Evolutionary conservation across 2,888 invertebrate genomes (phyloP).

Genomic region (Noctua janthina): DNA sequence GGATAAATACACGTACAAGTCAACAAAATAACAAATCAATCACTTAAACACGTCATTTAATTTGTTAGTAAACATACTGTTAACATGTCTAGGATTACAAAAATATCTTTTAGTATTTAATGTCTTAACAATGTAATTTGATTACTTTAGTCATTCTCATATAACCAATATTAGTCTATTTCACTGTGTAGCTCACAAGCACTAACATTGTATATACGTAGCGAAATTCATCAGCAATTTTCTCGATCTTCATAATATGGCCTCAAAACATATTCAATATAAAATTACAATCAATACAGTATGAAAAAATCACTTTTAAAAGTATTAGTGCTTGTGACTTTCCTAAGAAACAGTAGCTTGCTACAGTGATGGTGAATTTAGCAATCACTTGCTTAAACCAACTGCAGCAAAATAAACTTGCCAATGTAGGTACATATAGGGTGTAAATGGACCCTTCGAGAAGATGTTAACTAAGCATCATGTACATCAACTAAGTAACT

Average conservation of each 20-base stretch:
- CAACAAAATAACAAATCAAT: background rate
- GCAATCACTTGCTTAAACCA: background rate
- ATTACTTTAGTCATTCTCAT: background rate
- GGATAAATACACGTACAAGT: background rate
- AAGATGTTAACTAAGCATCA: too few species aligned
- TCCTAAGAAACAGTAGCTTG: background rate
- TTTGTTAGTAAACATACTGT: background rate
- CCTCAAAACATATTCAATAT: background rate
- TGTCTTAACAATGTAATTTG: background rate
- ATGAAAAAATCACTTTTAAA: background rate
- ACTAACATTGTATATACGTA: background rate
- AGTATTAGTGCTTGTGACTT: background rate
- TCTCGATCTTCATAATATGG: background rate
- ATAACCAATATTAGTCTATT: background rate
- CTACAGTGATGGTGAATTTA: background rate
- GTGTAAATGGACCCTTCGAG: too few species aligned
- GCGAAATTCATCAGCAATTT: background rate
- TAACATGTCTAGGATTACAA: slow-evolving; percentile 3
- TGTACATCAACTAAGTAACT: too few species aligned
- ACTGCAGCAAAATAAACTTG: too few species aligned
- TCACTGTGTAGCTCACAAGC: background rate
- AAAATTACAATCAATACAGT: background rate
- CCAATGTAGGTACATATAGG: too few species aligned
- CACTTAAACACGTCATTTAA: background rate
- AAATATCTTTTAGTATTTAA: background rate